These are phyloP conservation scores for Taphrorychus bicolor DNA, from an alignment of 2,888 invertebrate species.

Conservation along the genomic window DNA sequence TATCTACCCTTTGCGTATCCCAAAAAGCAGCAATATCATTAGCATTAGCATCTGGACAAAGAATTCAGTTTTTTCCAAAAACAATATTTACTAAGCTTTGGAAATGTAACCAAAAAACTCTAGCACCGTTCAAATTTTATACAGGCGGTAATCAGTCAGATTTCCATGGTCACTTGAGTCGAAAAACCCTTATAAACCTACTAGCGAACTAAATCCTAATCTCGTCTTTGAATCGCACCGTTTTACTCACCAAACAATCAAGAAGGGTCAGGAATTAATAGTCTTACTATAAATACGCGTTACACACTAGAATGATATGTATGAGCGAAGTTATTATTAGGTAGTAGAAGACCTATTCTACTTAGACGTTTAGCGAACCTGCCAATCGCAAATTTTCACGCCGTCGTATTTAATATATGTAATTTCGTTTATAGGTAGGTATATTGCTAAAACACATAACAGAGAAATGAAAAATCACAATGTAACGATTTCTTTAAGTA, in stretches of 20 bases:
- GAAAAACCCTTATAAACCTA: background rate
- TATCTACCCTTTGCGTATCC: background rate
- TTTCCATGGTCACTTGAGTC: no score
- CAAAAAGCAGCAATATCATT: background rate
- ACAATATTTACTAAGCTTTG: no score
- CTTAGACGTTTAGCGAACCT: constrained; percentile 11
- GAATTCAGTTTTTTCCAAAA: background rate
- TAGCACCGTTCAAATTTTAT: no score
- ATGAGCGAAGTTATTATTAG: constrained; percentile 59
- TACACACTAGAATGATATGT: constrained; percentile 58
- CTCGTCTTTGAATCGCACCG: background rate
- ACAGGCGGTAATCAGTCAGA: no score
- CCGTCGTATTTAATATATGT: constrained; percentile 13
- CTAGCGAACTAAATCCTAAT: background rate
- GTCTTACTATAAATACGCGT: constrained; percentile 41
- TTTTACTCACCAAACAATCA: background rate
- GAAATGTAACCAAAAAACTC: no score
- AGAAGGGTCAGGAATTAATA: background rate
- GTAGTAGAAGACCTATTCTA: constrained; percentile 30
- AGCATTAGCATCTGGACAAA: background rate
- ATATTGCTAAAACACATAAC: constrained; percentile 28
- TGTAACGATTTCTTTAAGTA: constrained; percentile 24
- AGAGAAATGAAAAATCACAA: constrained; percentile 22
- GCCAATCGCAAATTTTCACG: constrained; percentile 1
- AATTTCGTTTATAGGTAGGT: constrained; percentile 14